Conservation (phyloP, 2,888 invertebrate genomes). For the Sicus ferrugineus region DNA sequence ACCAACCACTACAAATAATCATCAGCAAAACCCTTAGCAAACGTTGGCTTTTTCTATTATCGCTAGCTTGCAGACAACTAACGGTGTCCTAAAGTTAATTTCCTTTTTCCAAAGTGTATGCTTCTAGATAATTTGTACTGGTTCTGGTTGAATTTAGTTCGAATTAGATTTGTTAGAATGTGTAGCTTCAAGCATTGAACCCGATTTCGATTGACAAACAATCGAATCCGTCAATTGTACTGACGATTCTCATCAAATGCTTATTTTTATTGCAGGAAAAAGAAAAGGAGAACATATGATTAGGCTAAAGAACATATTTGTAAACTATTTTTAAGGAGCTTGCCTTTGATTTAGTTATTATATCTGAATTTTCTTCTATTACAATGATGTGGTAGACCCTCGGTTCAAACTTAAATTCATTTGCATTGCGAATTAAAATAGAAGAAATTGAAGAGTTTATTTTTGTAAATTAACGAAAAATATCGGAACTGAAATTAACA, state of each 20-base stretch:
- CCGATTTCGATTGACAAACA: not conserved
- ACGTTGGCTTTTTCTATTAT: conserved; percentile 13
- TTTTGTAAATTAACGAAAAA: conserved; percentile 50
- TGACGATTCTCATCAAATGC: conserved; percentile 29
- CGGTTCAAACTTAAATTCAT: conserved; percentile 5
- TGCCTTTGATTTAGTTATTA: conserved; percentile 15
- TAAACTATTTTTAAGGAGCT: conserved; percentile 20
- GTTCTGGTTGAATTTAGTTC: conserved; percentile 26
- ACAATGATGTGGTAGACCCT: not conserved
- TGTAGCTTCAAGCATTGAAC: conserved; percentile 4
- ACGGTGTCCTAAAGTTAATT: not conserved
- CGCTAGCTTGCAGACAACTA: conserved; percentile 1
- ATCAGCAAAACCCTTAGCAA: conserved; percentile 31
- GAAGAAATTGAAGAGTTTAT: conserved; percentile 44
- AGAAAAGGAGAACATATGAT: conserved; percentile 64
- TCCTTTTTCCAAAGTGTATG: conserved; percentile 5
- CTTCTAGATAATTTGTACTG: conserved; percentile 19
- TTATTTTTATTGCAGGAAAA: conserved; percentile 61
- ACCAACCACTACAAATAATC: conserved; percentile 27
- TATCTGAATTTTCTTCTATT: conserved; percentile 2
- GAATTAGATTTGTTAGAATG: not conserved
- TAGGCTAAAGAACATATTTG: conserved; percentile 46
- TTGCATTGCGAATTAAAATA: conserved; percentile 5
- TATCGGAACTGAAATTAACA: conserved; percentile 45
- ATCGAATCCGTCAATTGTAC: conserved; percentile 13